Conservation (phyloP, 2,113 vertebrate genomes). For the Scomber scombrus region DNA sequence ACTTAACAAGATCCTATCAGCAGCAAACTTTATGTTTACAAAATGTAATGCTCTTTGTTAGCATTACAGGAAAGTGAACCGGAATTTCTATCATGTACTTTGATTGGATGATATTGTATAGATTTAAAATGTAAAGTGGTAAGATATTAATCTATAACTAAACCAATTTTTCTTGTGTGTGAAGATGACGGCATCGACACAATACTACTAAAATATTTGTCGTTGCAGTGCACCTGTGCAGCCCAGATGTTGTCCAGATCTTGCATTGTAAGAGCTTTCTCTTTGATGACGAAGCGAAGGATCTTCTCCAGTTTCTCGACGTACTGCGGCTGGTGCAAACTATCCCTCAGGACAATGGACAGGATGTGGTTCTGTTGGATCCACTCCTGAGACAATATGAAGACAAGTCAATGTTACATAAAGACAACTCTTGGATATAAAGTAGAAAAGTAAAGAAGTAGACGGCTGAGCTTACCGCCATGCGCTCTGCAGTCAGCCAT, state of each 20-base stretch:
- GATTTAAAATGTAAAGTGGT: too few relatives aligned
- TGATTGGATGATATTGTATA: neutral
- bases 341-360: constrained; percentile 97
- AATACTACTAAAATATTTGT: neutral
- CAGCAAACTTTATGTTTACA: neutral
- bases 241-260: constrained; percentile 99
- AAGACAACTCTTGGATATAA: neutral
- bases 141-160: too few relatives aligned
- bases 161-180: too few relatives aligned
- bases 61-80: neutral
- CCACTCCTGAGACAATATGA: constrained; percentile 90
- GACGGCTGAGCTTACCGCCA: constrained; percentile 89
- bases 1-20: too few relatives aligned
- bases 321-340: constrained; percentile 99
- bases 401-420: constrained; percentile 5
- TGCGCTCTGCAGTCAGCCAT: constrained; percentile 98
- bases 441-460: neutral
- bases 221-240: constrained; percentile 90
- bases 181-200: neutral
- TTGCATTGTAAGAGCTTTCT: constrained; percentile 98
- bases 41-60: neutral
- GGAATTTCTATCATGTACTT: neutral
- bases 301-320: constrained; percentile 99
- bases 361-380: constrained; percentile 99
- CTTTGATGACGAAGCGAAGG: constrained; percentile 99